Percentiles rank a stretch among this genome's conserved stretches.
These are phyloP conservation scores for Sparus aurata DNA, from an alignment of 2,797 vertebrate genomes.

Conservation along the genomic window DNA sequence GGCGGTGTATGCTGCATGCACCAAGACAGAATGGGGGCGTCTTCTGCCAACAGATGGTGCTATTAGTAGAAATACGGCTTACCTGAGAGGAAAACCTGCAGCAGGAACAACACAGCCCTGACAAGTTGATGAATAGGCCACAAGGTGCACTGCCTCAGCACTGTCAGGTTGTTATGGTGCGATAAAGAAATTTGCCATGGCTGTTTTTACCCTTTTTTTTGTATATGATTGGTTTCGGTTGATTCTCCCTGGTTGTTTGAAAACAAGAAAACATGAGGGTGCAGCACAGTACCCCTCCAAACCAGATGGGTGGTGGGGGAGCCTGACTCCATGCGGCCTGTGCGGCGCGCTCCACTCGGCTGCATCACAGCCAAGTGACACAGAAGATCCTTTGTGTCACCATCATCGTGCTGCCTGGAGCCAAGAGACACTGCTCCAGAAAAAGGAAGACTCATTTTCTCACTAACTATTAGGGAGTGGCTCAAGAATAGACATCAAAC, in stretches of 20 bases:
- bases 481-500: constrained; percentile 84
- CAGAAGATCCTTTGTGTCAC: constrained; percentile 82
- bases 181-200: not conserved
- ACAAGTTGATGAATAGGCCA: constrained; percentile 21
- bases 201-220: constrained; percentile 1
- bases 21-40: constrained; percentile 67
- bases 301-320: constrained; percentile 68
- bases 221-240: not conserved
- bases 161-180: not conserved
- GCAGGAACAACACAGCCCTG: constrained; percentile 14
- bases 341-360: constrained; percentile 61
- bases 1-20: constrained; percentile 24
- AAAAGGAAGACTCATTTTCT: constrained; percentile 78
- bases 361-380: constrained; percentile 79
- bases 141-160: not conserved
- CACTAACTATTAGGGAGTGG: constrained; percentile 75
- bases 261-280: constrained; percentile 51
- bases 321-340: constrained; percentile 57
- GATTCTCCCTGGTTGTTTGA: constrained; percentile 15
- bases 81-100: constrained; percentile 56
- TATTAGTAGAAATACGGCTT: constrained; percentile 47
- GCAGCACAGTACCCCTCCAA: constrained; percentile 46
- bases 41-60: constrained; percentile 79
- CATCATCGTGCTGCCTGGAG: constrained; percentile 74
- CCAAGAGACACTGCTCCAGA: constrained; percentile 80